Evolutionary conservation across 1,140 invertebrate genomes (phyloP).

Genomic region (Anagrus nilaparvatae): DNA sequence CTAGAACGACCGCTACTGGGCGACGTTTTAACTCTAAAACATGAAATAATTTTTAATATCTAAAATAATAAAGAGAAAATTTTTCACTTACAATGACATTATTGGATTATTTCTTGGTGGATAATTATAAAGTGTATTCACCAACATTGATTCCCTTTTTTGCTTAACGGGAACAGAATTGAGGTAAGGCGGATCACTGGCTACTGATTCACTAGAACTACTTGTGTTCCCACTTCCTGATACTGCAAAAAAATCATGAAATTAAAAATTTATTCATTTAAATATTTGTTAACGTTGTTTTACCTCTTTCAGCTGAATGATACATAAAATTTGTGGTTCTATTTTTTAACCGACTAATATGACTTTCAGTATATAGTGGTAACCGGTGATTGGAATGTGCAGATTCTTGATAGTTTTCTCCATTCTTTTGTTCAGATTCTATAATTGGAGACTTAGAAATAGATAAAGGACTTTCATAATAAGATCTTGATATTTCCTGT

Average conservation of each 20-base stretch:
- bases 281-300: not conserved
- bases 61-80: constrained; percentile 1
- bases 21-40: constrained; percentile 28
- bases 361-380: constrained; percentile 25
- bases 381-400: constrained; percentile 27
- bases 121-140: constrained; percentile 30
- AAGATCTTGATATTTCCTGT: constrained; percentile 38
- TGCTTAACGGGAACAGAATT: constrained; percentile 28
- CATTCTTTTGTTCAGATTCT: constrained; percentile 29
- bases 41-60: constrained; percentile 12
- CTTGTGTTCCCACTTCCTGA: constrained; percentile 46
- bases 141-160: constrained; percentile 30
- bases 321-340: constrained; percentile 33
- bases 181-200: constrained; percentile 40
- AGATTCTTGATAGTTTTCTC: constrained; percentile 29
- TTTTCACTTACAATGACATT: constrained; percentile 27
- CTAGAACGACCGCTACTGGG: constrained; percentile 33
- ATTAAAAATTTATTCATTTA: not conserved
- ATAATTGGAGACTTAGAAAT: constrained; percentile 24
- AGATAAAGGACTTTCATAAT: constrained; percentile 40
- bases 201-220: constrained; percentile 65
- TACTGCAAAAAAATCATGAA: constrained; percentile 17
- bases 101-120: constrained; percentile 28
- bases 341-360: constrained; percentile 27
- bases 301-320: constrained; percentile 34